Evolutionary conservation across 2,888 invertebrate genomes (phyloP).

Genomic region (Lasioglossum morio): DNA sequence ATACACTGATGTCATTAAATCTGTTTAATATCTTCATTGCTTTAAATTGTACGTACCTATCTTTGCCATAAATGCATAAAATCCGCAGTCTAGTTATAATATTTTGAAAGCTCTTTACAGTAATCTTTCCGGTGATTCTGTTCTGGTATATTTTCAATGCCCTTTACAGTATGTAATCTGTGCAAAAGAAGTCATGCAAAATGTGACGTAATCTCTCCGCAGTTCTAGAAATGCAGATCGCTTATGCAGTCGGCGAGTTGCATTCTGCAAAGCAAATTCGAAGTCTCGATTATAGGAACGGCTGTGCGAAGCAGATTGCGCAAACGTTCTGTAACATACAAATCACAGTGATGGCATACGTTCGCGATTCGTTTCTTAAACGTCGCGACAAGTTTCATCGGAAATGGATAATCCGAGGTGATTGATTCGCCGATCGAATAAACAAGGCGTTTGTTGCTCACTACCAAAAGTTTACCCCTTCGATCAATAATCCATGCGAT

Average conservation of each 20-base stretch:
- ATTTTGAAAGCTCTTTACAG: too few relatives aligned
- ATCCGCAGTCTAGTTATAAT: too few relatives aligned
- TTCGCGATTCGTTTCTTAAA: slow-evolving; percentile 53
- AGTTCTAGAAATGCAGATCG: not conserved
- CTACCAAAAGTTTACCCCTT: slow-evolving; percentile 32
- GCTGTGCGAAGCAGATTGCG: not conserved
- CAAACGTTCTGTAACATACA: slow-evolving; percentile 48
- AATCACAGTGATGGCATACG: slow-evolving; percentile 38
- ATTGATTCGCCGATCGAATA: slow-evolving; percentile 41
- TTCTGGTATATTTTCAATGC: not conserved
- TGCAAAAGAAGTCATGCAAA: not conserved
- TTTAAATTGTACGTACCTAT: too few relatives aligned
- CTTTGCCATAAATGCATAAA: too few relatives aligned
- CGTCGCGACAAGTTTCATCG: slow-evolving; percentile 41
- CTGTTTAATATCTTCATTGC: too few relatives aligned
- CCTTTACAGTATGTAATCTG: too few relatives aligned
- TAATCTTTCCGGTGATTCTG: too few relatives aligned
- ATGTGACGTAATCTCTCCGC: not conserved
- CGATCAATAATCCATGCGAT: slow-evolving; percentile 42
- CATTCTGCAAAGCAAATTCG: slow-evolving; percentile 22
- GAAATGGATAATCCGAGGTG: slow-evolving; percentile 55
- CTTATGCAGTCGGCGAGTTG: not conserved
- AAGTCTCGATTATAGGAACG: not conserved
- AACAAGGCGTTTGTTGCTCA: slow-evolving; percentile 30
- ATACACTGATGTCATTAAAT: too few relatives aligned